phyloP scores from a whole-genome alignment of 2,888 invertebrate genomes.

The Hirtodrosophila alboralis region DNA sequence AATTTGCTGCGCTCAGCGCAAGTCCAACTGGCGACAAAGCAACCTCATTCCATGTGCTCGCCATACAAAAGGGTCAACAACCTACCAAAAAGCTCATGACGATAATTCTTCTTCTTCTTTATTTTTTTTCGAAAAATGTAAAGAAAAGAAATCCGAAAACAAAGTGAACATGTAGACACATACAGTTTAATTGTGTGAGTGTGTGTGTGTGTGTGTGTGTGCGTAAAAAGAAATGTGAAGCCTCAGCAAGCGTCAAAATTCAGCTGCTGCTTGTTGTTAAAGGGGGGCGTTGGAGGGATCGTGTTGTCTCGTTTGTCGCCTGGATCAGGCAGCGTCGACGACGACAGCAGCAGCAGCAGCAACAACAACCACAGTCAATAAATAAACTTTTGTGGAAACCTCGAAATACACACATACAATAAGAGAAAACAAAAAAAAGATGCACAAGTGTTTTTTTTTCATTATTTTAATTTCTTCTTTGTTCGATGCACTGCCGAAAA shows the following conservation, averaged over 20 bases:
- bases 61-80: constrained; percentile 68
- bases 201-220: constrained; percentile 16
- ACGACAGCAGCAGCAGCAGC: constrained; percentile 51
- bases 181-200: not conserved
- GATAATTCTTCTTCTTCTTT: constrained; percentile 28
- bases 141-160: constrained; percentile 74
- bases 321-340: constrained; percentile 53
- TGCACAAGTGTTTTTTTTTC: constrained; percentile 61
- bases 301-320: constrained; percentile 34
- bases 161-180: constrained; percentile 31
- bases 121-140: constrained; percentile 52
- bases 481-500: constrained; percentile 41
- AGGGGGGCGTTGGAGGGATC: constrained; percentile 49
- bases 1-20: constrained; percentile 51
- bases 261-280: constrained; percentile 31
- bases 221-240: constrained; percentile 52
- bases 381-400: constrained; percentile 64
- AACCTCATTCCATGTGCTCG: constrained; percentile 66
- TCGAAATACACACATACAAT: constrained; percentile 47
- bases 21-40: constrained; percentile 44
- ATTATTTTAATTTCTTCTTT: constrained; percentile 57
- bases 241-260: constrained; percentile 52
- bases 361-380: constrained; percentile 69
- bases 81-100: constrained; percentile 66
- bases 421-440: constrained; percentile 37